Conservation (phyloP, 2,113 vertebrate genomes). For the Cichladusa arquata region DNA sequence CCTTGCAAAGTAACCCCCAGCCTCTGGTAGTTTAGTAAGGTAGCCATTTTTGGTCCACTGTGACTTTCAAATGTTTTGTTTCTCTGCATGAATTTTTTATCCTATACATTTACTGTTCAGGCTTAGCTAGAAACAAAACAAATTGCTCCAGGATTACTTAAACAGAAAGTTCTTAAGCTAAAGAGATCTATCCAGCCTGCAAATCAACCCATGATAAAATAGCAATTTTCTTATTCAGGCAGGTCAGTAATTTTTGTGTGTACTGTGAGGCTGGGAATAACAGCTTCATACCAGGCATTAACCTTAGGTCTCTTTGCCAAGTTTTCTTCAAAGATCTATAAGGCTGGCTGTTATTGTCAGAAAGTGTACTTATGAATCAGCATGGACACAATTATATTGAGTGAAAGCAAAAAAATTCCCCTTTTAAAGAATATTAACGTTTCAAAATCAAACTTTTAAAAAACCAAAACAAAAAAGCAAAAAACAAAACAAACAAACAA, state of each 20-base stretch:
- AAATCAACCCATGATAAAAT: background rate
- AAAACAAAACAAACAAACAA: background rate
- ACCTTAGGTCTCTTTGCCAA: background rate
- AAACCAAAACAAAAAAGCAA: background rate
- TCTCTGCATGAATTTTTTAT: background rate
- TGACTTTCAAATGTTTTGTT: background rate
- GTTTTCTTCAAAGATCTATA: background rate
- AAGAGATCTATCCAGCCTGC: background rate
- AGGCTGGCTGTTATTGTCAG: background rate
- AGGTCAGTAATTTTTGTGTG: constrained; percentile 3
- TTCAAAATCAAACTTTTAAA: background rate
- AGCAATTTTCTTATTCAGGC: constrained; percentile 17
- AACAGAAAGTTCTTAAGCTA: background rate
- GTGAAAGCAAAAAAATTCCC: background rate
- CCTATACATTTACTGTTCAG: background rate
- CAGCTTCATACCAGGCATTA: background rate
- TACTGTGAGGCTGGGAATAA: background rate
- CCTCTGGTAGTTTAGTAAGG: background rate
- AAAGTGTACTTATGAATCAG: background rate
- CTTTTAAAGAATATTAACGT: background rate
- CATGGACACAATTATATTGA: background rate
- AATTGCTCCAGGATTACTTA: background rate
- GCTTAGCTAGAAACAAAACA: background rate
- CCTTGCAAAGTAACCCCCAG: background rate
- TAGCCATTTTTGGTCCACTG: background rate